Conservation (phyloP, 1,140 invertebrate genomes). For the Hycleus cichorii region DNA sequence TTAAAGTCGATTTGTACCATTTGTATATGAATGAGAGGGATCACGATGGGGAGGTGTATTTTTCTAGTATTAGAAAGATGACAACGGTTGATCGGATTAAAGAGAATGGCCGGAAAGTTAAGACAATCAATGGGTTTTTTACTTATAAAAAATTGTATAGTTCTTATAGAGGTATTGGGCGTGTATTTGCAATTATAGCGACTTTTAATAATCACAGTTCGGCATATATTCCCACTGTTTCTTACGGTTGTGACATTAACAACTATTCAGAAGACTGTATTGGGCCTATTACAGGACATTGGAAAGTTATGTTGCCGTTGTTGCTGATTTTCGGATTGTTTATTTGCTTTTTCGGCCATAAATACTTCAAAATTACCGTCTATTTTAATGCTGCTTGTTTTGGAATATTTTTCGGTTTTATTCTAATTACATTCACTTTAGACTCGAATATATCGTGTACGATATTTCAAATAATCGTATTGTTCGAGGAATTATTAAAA, state of each 20-base stretch:
- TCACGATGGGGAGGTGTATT: slow-evolving; percentile 51
- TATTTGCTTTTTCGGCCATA: slow-evolving; percentile 53
- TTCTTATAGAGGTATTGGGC: slow-evolving; percentile 56
- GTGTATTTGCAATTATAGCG: slow-evolving; percentile 55
- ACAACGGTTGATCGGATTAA: slow-evolving; percentile 51
- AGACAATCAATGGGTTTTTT: slow-evolving; percentile 3
- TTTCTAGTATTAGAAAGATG: slow-evolving; percentile 54
- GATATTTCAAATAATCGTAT: too few relatives aligned
- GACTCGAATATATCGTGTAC: too few relatives aligned
- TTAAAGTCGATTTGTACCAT: slow-evolving; percentile 54
- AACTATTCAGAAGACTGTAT: slow-evolving; percentile 42
- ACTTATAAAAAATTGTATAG: slow-evolving; percentile 41
- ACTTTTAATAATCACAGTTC: slow-evolving; percentile 45
- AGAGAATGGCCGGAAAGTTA: slow-evolving; percentile 50
- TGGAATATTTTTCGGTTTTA: slow-evolving; percentile 42
- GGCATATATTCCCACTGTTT: slow-evolving; percentile 58
- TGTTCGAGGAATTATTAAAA: too few relatives aligned
- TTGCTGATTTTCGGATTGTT: slow-evolving; percentile 53
- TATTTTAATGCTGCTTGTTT: slow-evolving; percentile 46
- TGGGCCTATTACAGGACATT: slow-evolving; percentile 41
- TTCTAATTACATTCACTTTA: too few relatives aligned
- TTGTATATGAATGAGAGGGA: slow-evolving; percentile 54
- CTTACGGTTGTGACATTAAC: slow-evolving; percentile 54
- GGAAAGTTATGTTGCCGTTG: slow-evolving; percentile 45
- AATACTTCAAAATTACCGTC: slow-evolving; percentile 54